Evolutionary conservation across 2,888 invertebrate species (phyloP).

Genomic region (Hirtodrosophila histrioides): DNA sequence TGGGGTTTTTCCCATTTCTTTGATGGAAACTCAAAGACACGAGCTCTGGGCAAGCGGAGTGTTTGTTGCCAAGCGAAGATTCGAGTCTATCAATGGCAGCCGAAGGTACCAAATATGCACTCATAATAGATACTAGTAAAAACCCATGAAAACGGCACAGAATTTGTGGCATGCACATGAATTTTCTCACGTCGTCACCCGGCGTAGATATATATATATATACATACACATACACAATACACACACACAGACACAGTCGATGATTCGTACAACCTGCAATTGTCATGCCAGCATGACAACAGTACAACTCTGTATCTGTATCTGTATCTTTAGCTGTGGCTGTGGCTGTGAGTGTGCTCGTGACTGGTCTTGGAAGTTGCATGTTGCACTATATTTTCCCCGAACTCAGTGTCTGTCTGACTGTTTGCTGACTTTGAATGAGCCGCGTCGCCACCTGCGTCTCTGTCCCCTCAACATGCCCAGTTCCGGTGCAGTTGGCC

Average conservation of each 20-base stretch:
- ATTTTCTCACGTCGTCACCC: constrained; percentile 77
- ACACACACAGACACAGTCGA: constrained; percentile 9
- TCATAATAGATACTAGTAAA: constrained; percentile 15
- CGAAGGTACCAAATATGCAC: neutral
- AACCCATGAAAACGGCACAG: constrained; percentile 67
- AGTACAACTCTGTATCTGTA: neutral
- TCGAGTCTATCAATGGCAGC: constrained; percentile 42
- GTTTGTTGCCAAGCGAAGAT: constrained; percentile 1
- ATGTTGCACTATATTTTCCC: constrained; percentile 75
- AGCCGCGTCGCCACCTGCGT: constrained; percentile 17
- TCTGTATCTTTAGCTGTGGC: constrained; percentile 5
- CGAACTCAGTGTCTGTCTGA: constrained; percentile 53
- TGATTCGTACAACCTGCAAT: constrained; percentile 61
- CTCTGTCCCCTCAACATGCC: constrained; percentile 11
- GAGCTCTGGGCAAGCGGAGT: constrained; percentile 5
- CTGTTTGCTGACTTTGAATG: constrained; percentile 64
- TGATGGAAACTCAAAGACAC: constrained; percentile 6
- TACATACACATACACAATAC: constrained; percentile 3
- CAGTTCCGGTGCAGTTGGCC: constrained; percentile 47
- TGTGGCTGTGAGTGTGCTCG: constrained; percentile 31
- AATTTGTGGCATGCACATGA: constrained; percentile 78
- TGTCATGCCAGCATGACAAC: constrained; percentile 52
- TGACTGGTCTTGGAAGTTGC: constrained; percentile 66
- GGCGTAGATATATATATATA: constrained; percentile 11
- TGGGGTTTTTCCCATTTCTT: constrained; percentile 10